Base-by-base conservation (phyloP, 2,888 invertebrate species). In the Dioctria linearis region DNA sequence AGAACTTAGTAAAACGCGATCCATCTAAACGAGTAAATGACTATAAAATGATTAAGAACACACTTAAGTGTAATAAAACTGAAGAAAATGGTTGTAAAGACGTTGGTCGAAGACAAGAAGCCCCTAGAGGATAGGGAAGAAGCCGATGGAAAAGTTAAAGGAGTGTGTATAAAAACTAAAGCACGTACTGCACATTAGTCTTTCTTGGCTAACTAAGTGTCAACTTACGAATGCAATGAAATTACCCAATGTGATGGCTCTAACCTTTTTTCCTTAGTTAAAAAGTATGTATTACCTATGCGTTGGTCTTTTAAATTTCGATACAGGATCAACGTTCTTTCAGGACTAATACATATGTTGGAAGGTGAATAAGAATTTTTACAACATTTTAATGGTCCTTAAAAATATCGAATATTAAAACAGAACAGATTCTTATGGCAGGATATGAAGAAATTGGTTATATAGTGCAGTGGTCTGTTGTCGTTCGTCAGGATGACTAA, bases 1-100 rank as follows among this genome's bases (percentile, higher is more conserved):
- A 63, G 76, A 49, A 76, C 76, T 76, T 76, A 76, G 76, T 76
- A 63, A 76, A 75, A 75, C 73, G 73, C 73, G 73, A 75, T 75
- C 73, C 49, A 59, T 59, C 46, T 75, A 59, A 75, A 75, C 57
- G 73, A 75, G 73, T 75, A 54, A 54, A 79, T 65, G 81, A 79
- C 79, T 79, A 79, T 81, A 81, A 81, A 81, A 81, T 81, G 79
- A 81, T 81, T 81, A 79, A 81, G 81, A 81, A 73, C 79, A 65
- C 81, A 81, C 71, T 81, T 73, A 81, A 73, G 79, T 40, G 79
- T 54, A 79, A 81, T 79, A 81, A 81, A 81, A 81, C 57, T 42
- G 78, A 46, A 79, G 54, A 66, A 54, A 78, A 78, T 51, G 61
- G 49, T n/a, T 76, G 49, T 76, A 63, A 46, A 63, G 63, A 59